Evolutionary conservation across 2,888 invertebrate genomes (phyloP), one percentile per base, ranked within the genome.

Genomic region (Volucella bombylans): DNA sequence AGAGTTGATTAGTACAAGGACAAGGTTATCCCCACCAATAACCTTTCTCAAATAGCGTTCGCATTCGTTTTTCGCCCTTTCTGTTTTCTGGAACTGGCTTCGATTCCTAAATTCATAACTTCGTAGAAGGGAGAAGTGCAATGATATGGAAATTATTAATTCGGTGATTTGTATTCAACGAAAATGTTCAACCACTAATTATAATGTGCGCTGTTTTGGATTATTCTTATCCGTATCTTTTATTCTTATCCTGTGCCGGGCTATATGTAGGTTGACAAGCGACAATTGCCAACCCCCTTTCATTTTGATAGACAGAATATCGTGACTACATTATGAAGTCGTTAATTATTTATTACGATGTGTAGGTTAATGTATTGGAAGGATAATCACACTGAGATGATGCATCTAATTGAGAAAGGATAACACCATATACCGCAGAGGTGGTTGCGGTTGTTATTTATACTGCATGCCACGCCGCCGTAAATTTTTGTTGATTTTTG

Each of bases 71-170:
- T 31, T 54, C 12, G 52, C 64, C 31, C 12, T 31, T 57, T 43
- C 38, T 38, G 8, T 23, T 12, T 14, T 14, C 10, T 39, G 8
- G 18, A n/a, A 47, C 6, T 65, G 50, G 50, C n/a, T 23, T 45
- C 39, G 10, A 54, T 59, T 55, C 15, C 15, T 31, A 31, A 31
- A 31, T 31, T 31, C 31, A 31, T 1, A 31, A 31, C 6, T n/a
- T 45, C 4, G 8, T 12, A 3, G 11, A 10, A 31, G 31, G 49
- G 41, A 14, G 39, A 50, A 54, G 61, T 80, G 59, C 83, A 80
- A 50, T 80, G 69, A 80, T 55, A 76, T 80, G 80, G 69, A 83
- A 83, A 74, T 83, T 83, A 83, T 83, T 80, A 83, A 83, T 80
- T 80, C 39, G 80, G 74, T 80, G 65, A 83, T 83, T 83, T 85